Evolutionary conservation across 2,113 vertebrate species (phyloP).

Genomic region (Corythornis vintsioides): DNA sequence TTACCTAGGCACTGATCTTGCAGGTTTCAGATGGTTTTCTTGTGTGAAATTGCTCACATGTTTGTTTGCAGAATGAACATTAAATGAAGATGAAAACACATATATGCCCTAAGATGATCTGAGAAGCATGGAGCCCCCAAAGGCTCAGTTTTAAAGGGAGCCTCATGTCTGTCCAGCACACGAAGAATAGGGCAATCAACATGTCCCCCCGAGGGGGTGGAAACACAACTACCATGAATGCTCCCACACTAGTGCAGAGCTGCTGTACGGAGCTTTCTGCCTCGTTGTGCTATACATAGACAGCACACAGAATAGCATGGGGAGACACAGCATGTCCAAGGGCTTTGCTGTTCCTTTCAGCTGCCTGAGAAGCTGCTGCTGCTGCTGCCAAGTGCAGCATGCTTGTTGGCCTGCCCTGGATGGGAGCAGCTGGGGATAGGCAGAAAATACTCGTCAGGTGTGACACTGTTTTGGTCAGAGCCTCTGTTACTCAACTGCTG

Average conservation of each 20-base stretch:
- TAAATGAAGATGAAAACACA: background rate
- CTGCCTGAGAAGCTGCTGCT: background rate
- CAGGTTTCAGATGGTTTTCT: background rate
- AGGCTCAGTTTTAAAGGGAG: background rate
- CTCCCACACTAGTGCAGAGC: background rate
- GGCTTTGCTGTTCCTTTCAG: background rate
- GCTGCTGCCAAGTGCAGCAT: background rate
- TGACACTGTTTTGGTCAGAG: background rate
- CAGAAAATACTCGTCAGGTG: background rate
- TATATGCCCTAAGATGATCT: background rate
- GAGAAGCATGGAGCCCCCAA: background rate
- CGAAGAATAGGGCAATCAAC: accelerated
- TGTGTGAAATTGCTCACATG: background rate
- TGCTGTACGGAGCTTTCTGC: accelerated
- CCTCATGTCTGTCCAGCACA: background rate
- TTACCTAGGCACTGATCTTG: background rate
- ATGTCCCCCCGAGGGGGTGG: accelerated
- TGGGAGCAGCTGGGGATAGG: background rate
- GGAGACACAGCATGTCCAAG: background rate
- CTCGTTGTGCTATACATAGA: accelerated
- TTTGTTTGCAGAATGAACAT: background rate
- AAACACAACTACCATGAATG: background rate
- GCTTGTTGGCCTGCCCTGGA: accelerated
- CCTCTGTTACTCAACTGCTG: background rate
- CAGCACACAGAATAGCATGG: accelerated